These are phyloP conservation scores for Myopa tessellatipennis DNA, from an alignment of 2,888 invertebrate genomes.

Conservation along the genomic window DNA sequence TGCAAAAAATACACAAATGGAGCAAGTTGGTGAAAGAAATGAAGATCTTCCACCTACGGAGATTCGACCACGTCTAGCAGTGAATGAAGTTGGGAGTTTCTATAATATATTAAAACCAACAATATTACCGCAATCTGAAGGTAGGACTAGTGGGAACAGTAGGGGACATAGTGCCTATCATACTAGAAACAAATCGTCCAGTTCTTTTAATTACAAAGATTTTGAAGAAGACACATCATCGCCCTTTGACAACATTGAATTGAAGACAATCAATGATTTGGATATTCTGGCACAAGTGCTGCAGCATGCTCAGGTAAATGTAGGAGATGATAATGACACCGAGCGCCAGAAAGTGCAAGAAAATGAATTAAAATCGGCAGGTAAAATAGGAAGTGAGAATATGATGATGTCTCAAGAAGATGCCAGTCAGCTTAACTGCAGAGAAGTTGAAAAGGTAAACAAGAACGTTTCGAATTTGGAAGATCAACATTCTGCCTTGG, in stretches of 20 bases:
- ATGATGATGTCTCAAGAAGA: background rate
- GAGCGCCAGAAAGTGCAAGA: conserved; percentile 17
- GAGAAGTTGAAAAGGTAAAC: background rate
- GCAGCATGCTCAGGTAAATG: conserved; percentile 65
- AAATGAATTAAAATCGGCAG: background rate
- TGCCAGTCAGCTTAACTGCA: background rate
- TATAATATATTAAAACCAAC: conserved; percentile 67
- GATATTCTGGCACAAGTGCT: conserved; percentile 87
- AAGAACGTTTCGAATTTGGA: conserved; percentile 48
- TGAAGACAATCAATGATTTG: conserved; percentile 93
- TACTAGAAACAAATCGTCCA: conserved; percentile 42
- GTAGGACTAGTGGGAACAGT: too few relatives aligned
- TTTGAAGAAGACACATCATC: conserved; percentile 93
- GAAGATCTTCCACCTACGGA: background rate
- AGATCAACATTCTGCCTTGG: conserved; percentile 56
- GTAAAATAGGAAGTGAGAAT: background rate
- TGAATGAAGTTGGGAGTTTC: conserved; percentile 53
- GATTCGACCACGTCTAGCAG: background rate
- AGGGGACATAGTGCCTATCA: background rate
- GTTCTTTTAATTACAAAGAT: conserved; percentile 74
- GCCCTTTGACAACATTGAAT: conserved; percentile 92
- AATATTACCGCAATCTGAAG: conserved; percentile 51
- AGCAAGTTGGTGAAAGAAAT: conserved; percentile 4
- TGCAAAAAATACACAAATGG: conserved; percentile 17
- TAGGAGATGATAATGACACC: background rate